A percentile compares a stretch with the other conserved stretches of the same genome.
phyloP scores from a whole-genome alignment of 2,113 vertebrate genomes.

The Cromileptes altivelis region DNA sequence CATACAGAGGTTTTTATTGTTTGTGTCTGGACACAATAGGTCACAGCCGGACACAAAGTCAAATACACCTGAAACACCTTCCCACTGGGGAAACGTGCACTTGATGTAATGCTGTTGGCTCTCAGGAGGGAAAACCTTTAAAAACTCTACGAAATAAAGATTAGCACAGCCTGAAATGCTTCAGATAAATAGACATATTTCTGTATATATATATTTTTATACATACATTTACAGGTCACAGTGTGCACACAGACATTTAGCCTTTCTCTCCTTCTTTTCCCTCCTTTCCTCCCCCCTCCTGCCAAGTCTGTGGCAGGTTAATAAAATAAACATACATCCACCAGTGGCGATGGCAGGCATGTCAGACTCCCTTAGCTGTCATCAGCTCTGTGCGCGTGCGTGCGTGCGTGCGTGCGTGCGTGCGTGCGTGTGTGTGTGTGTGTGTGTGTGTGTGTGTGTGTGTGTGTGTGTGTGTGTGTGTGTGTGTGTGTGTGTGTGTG shows the following conservation, averaged over 20 bases:
- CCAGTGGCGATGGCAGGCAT: slow-evolving; percentile 70
- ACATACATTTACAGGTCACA: slow-evolving; percentile 27
- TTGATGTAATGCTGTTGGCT: background rate
- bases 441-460: slow-evolving; percentile 18
- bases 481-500: slow-evolving; percentile 34
- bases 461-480: slow-evolving; percentile 15
- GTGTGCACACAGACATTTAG: slow-evolving; percentile 11
- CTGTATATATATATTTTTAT: background rate
- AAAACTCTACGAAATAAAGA: slow-evolving; percentile 24
- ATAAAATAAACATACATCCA: slow-evolving; percentile 83
- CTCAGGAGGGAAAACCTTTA: background rate
- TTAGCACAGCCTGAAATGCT: slow-evolving; percentile 3
- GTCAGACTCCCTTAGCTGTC: slow-evolving; percentile 79
- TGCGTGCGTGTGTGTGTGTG: slow-evolving; percentile 12
- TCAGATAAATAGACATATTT: slow-evolving; percentile 25
- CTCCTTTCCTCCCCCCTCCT: background rate
- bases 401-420: slow-evolving; percentile 22
- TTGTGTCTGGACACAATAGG: slow-evolving; percentile 39
- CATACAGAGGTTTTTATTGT: background rate
- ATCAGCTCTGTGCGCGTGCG: slow-evolving; percentile 50
- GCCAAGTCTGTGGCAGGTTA: slow-evolving; percentile 72
- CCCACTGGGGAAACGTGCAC: background rate
- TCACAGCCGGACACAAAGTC: slow-evolving; percentile 38
- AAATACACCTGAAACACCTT: slow-evolving; percentile 48
- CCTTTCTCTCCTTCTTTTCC: background rate